Base-by-base conservation (phyloP, 1,140 invertebrate genomes). In the Drosophila parabipectinata region DNA sequence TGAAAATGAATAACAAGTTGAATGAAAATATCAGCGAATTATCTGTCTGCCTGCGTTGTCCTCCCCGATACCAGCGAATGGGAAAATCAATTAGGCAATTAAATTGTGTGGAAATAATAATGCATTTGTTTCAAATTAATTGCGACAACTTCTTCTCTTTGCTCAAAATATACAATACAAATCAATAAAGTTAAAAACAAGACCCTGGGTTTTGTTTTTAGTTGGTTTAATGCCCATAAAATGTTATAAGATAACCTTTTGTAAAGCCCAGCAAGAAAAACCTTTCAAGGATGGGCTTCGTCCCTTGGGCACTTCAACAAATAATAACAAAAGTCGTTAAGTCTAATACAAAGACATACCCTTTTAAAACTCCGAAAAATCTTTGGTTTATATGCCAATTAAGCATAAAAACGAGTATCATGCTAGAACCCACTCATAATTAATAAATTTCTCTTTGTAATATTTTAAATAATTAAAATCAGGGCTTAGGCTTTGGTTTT, bases 71-170 rank as follows among this genome's bases (percentile, higher is more conserved):
- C 14, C 39, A 62, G 55, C 73, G 77, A 81, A 78, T 68, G 74
- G 45, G 44, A 77, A 79, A 87, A 87, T 87, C 71, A 87, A 87
- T 87, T 87, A 82, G 62, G 62, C 51, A 75, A 82, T 75, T 80
- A 72, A 87, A 87, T 87, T 87, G 71, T 67, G 78, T 82, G 82
- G 74, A 87, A 87, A 72, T 88, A 87, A 81, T 72, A 74, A 78
- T 75, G 80, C 78, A 85, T 85, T 87, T 66, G 58, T 69, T 82
- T 79, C 34, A 78, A 78, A 75, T 71, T 61, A 79, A 79, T 59
- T 47, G 57, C 45, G 45, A 45, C 45, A 61, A 48, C 55, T 50
- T 41, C 47, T 59, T 73, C 60, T 61, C 81, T 63, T 41, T 64
- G 39, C 39, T 15, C 21, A 21, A 47, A 39, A 53, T 69, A 53